phyloP scores from a whole-genome alignment of 2,113 vertebrate species.

The Balaeniceps rex region DNA sequence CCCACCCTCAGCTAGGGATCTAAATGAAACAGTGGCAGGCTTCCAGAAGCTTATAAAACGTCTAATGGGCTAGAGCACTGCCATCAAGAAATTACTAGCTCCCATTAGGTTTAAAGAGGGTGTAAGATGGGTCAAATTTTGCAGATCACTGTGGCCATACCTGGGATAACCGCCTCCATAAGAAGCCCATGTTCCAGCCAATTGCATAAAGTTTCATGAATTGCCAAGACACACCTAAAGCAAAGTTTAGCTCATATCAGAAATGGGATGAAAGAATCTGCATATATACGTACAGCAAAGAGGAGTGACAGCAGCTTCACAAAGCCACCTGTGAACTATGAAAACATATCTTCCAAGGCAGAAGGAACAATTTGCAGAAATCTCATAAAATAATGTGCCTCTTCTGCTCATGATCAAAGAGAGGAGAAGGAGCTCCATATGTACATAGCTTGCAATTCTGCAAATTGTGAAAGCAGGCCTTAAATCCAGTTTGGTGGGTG shows the following conservation, averaged over 20 bases:
- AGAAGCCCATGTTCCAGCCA: not conserved
- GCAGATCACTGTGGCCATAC: not conserved
- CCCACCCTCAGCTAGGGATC: not conserved
- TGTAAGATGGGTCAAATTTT: not conserved
- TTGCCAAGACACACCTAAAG: not conserved
- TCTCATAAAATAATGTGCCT: not conserved
- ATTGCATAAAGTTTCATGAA: not conserved
- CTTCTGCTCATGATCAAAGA: not conserved
- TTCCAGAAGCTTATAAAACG: conserved; percentile 40
- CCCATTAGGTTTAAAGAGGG: not conserved
- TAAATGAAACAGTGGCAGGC: conserved; percentile 32
- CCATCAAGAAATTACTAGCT: conserved; percentile 24
- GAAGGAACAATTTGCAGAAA: not conserved
- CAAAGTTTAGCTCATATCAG: not conserved
- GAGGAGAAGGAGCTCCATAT: not conserved
- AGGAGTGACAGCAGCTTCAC: not conserved
- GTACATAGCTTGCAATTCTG: not conserved
- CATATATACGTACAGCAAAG: not conserved
- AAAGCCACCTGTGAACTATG: not conserved
- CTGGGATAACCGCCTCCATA: not conserved
- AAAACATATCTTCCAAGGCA: not conserved
- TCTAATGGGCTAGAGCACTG: not conserved
- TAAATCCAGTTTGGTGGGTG: not conserved
- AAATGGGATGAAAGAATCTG: not conserved
- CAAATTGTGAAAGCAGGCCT: not conserved